These are phyloP conservation scores for Decapterus maruadsi DNA, from an alignment of 2,797 vertebrate species.

Conservation along the genomic window DNA sequence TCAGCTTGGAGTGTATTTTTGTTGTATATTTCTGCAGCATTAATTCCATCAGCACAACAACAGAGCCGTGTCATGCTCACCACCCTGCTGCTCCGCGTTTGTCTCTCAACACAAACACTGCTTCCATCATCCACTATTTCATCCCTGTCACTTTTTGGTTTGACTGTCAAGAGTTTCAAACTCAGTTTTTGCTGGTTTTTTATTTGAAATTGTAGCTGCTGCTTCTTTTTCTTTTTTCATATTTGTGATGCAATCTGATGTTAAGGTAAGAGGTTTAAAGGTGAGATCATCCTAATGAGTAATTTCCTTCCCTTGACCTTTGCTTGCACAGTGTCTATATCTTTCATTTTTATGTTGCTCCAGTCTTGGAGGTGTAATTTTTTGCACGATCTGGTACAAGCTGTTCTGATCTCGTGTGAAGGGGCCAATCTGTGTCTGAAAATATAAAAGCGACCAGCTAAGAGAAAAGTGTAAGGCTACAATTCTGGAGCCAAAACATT, in stretches of 20 bases:
- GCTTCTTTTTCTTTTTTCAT: not conserved
- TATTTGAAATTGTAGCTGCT: not conserved
- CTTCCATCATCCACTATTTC: not conserved
- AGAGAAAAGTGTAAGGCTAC: constrained; percentile 23
- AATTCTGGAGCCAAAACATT: constrained; percentile 48
- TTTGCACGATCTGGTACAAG: constrained; percentile 49
- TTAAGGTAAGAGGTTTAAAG: constrained; percentile 2
- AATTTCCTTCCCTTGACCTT: constrained; percentile 53
- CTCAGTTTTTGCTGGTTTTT: not conserved
- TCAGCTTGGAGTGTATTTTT: no score
- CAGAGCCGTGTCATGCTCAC: no score
- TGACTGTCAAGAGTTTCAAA: not conserved
- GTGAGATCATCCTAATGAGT: constrained; percentile 47
- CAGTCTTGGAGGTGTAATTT: constrained; percentile 47
- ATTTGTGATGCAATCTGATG: not conserved
- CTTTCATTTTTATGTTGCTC: constrained; percentile 65
- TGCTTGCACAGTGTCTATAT: constrained; percentile 33
- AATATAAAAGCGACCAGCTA: constrained; percentile 40
- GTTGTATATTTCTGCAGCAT: no score
- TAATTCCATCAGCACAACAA: no score
- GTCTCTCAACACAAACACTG: not conserved
- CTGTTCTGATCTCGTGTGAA: constrained; percentile 53
- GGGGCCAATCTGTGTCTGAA: constrained; percentile 54
- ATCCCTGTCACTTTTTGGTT: not conserved
- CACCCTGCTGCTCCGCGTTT: not conserved